Evolutionary conservation across 2,113 vertebrate species (phyloP).

Genomic region (Nothocercus nigrocapillus): DNA sequence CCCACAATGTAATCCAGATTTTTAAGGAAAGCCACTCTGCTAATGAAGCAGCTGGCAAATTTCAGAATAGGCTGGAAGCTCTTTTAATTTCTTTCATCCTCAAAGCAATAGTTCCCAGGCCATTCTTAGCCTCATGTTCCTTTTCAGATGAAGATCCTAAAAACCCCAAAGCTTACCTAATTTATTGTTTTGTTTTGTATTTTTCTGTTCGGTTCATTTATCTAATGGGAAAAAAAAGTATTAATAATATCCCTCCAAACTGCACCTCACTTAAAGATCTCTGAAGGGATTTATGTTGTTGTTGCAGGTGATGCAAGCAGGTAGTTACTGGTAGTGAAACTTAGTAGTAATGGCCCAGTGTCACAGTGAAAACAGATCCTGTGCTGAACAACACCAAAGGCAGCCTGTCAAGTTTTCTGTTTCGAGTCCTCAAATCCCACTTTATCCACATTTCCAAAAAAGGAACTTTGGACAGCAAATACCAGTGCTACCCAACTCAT

Average conservation of each 20-base stretch:
- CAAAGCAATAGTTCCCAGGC: background rate
- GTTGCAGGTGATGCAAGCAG: background rate
- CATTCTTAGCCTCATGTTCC: background rate
- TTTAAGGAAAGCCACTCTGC: background rate
- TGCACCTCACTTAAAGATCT: background rate
- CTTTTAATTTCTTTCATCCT: background rate
- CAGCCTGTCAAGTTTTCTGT: background rate
- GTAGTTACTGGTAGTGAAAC: background rate
- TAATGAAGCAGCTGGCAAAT: background rate
- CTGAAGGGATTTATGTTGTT: background rate
- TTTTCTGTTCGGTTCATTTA: background rate
- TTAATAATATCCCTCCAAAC: background rate
- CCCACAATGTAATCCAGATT: background rate
- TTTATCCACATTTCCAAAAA: background rate
- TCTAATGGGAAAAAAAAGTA: background rate
- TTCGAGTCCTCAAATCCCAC: background rate
- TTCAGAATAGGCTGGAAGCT: background rate
- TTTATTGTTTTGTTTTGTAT: background rate
- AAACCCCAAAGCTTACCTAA: background rate
- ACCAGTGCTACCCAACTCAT: background rate
- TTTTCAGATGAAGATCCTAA: background rate
- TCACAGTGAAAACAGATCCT: background rate
- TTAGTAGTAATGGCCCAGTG: background rate
- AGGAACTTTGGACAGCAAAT: background rate
- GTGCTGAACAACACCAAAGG: background rate